Conservation (phyloP, 1,140 invertebrate genomes). For the Spodoptera litura region DNA sequence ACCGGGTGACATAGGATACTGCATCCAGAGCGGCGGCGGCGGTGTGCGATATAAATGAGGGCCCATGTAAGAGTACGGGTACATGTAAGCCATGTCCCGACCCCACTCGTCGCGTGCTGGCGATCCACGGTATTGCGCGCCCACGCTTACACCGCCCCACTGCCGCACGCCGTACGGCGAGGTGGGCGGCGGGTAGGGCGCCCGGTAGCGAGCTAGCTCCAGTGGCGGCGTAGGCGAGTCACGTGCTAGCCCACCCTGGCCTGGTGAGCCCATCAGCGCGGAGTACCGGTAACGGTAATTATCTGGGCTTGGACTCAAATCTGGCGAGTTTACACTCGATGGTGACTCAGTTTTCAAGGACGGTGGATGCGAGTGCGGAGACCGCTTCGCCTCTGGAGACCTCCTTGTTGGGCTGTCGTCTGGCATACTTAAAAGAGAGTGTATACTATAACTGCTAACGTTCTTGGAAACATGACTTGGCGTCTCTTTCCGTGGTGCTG, state of each 20-base stretch:
- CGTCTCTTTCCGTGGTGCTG: slow-evolving; percentile 62
- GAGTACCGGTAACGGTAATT: slow-evolving; percentile 73
- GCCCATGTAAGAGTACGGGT: slow-evolving; percentile 66
- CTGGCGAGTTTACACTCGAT: slow-evolving; percentile 75
- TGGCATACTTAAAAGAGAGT: slow-evolving; percentile 89
- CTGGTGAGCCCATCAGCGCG: slow-evolving; percentile 60
- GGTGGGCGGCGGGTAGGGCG: slow-evolving; percentile 59
- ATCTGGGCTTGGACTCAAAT: slow-evolving; percentile 77
- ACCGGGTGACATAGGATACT: slow-evolving; percentile 61
- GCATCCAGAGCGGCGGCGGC: slow-evolving; percentile 64
- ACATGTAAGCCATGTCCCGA: slow-evolving; percentile 63
- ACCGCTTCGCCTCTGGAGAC: slow-evolving; percentile 70
- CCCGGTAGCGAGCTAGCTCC: slow-evolving; percentile 56
- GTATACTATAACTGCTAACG: slow-evolving; percentile 92
- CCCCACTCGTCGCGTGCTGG: slow-evolving; percentile 65
- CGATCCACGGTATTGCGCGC: slow-evolving; percentile 56
- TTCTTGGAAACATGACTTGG: slow-evolving; percentile 78
- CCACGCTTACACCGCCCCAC: slow-evolving; percentile 48
- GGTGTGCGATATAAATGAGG: slow-evolving; percentile 72
- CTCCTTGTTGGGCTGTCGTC: slow-evolving; percentile 73
- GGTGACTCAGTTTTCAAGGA: slow-evolving; percentile 79
- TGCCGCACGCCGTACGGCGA: slow-evolving; percentile 62
- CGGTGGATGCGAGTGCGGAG: slow-evolving; percentile 73
- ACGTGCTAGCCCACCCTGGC: slow-evolving; percentile 49
- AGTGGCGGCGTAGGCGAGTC: slow-evolving; percentile 62